A percentile compares a stretch with the other conserved stretches of the same genome.
Evolutionary conservation across 2,113 vertebrate species (phyloP).

Genomic region (Kryptolebias marmoratus): DNA sequence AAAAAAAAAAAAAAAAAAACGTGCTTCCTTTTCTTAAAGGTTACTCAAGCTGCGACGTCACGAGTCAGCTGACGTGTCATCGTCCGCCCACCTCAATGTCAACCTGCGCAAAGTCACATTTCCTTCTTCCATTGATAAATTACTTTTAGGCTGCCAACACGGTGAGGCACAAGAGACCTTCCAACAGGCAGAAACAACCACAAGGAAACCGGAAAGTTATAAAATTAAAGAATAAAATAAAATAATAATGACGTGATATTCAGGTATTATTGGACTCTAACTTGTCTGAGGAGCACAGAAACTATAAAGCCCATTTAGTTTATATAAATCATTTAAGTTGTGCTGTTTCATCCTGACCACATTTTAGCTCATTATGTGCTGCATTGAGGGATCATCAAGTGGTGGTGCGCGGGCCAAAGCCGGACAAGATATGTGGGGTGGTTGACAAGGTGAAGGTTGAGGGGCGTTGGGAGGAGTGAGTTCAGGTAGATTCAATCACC

Average conservation of each 20-base stretch:
- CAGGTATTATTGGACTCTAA: background rate
- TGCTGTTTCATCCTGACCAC: no score
- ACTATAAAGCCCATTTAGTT: no score
- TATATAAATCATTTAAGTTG: no score
- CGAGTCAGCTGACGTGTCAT: slow-evolving; percentile 59
- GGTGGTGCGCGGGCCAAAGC: no score
- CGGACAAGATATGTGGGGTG: no score
- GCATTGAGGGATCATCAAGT: no score
- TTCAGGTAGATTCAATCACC: no score
- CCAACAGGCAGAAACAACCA: background rate
- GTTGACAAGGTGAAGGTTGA: no score
- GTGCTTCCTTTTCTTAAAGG: slow-evolving; percentile 10
- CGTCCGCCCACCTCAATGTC: background rate
- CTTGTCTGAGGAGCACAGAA: background rate
- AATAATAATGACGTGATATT: background rate
- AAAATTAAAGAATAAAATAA: background rate
- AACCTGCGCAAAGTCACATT: background rate
- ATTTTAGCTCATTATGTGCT: no score
- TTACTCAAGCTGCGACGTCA: slow-evolving; percentile 44
- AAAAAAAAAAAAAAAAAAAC: background rate
- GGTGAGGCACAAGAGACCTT: background rate
- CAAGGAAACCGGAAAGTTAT: background rate
- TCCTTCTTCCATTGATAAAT: background rate
- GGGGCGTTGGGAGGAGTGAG: no score
- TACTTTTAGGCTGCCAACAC: background rate